Evolutionary conservation across 2,888 invertebrate species (phyloP).

Genomic region (Phytoseiulus persimilis): DNA sequence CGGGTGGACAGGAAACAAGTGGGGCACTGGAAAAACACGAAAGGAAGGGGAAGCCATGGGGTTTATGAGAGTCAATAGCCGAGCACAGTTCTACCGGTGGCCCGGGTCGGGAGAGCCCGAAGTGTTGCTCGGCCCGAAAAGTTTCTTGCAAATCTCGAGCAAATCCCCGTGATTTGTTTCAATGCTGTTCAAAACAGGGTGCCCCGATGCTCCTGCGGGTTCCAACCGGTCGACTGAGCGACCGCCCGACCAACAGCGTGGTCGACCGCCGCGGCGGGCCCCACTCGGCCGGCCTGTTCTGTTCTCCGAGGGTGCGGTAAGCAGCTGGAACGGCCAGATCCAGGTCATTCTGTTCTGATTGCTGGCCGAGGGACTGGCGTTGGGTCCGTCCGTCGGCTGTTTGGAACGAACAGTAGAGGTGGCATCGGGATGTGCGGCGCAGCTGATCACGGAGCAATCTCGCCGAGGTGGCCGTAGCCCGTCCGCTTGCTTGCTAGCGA

Average conservation of each 20-base stretch:
- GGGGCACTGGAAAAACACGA: not conserved
- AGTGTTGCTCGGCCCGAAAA: not conserved
- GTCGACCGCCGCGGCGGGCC: no score
- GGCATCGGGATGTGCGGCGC: not conserved
- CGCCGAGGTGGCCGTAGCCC: not conserved
- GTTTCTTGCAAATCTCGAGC: not conserved
- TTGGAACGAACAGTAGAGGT: slow-evolving; percentile 5
- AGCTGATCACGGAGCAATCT: slow-evolving; percentile 5
- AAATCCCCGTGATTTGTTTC: not conserved
- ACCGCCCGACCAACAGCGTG: not conserved
- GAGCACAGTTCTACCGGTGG: not conserved
- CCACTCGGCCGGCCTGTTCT: not conserved
- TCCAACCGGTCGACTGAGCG: not conserved
- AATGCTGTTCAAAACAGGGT: not conserved
- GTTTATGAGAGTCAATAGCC: not conserved
- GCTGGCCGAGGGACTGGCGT: not conserved
- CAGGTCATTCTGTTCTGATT: slow-evolving; percentile 5
- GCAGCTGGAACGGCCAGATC: not conserved
- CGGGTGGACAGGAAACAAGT: not conserved
- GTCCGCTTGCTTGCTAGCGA: no score
- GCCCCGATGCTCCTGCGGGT: not conserved
- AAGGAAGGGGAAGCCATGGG: not conserved
- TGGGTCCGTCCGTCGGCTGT: not conserved
- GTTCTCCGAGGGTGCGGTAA: not conserved
- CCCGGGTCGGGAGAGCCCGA: not conserved